Conservation (phyloP, 2,888 invertebrate genomes). For the Mystacides longicornis region DNA sequence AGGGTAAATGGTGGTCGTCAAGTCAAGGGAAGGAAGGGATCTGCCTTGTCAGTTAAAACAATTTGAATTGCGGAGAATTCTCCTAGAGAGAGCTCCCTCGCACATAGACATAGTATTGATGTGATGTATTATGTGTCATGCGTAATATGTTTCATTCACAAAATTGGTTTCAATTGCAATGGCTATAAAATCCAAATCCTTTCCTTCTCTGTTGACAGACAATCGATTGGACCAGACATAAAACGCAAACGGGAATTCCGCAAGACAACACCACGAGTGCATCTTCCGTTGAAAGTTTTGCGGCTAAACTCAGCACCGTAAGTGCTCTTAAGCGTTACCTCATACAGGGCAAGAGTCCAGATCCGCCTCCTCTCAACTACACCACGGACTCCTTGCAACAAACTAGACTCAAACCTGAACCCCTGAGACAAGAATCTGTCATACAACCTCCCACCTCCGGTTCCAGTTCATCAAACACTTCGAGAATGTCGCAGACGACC, state of each 20-base stretch:
- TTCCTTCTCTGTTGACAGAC: conserved; percentile 66
- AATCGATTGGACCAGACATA: conserved; percentile 39
- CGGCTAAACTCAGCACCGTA: conserved; percentile 22
- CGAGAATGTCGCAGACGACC: conserved; percentile 26
- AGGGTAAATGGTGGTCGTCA: too few relatives aligned
- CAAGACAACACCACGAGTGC: conserved; percentile 16
- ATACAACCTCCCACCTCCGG: conserved; percentile 33
- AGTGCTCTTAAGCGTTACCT: conserved; percentile 24
- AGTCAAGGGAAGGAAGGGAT: conserved; percentile 47
- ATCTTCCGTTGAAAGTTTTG: conserved; percentile 28
- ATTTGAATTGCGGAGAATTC: conserved; percentile 6
- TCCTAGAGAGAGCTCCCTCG: neutral
- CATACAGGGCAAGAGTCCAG: conserved; percentile 25
- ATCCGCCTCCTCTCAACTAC: conserved; percentile 25
- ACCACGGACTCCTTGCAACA: conserved; percentile 25
- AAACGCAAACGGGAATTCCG: conserved; percentile 35
- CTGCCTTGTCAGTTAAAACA: conserved; percentile 32
- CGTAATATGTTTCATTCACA: too few relatives aligned
- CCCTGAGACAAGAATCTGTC: conserved; percentile 30
- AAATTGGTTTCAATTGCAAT: conserved; percentile 24
- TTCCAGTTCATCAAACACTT: conserved; percentile 31
- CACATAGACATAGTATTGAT: conserved; percentile 20
- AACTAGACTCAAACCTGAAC: conserved; percentile 29
- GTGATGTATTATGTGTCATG: conserved; percentile 14
- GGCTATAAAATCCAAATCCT: conserved; percentile 41